Conservation (phyloP, 2,113 vertebrate species). For the Rhinopithecus roxellana region DNA sequence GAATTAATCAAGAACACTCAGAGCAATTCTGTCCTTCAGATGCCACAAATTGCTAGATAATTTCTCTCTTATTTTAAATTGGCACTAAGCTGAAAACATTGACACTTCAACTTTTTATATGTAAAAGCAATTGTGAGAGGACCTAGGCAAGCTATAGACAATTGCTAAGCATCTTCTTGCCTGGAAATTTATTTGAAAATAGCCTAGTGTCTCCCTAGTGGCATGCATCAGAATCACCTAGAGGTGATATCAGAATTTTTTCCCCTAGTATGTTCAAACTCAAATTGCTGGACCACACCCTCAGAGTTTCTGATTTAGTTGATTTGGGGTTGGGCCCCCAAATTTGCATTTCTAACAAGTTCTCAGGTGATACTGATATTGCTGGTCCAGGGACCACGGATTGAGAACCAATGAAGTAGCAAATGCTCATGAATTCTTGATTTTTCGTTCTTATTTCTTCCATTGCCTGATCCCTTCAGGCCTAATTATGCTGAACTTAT, state of each 20-base stretch:
- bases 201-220: not conserved
- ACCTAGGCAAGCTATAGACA: not conserved
- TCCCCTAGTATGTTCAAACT: not conserved
- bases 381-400: not conserved
- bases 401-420: not conserved
- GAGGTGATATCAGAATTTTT: not conserved
- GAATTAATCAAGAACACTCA: conserved; percentile 18
- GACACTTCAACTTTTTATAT: not conserved
- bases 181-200: not conserved
- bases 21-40: not conserved
- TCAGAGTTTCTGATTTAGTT: not conserved
- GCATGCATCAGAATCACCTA: not conserved
- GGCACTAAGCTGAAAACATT: not conserved
- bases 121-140: not conserved
- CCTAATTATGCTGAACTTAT: conserved; percentile 56
- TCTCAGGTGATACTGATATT: not conserved
- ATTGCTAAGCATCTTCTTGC: not conserved
- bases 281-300: not conserved
- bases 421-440: not conserved
- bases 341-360: not conserved
- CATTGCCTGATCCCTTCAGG: not conserved
- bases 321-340: not conserved
- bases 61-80: conserved; percentile 4
- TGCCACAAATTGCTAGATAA: not conserved
- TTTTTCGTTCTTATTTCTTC: conserved; percentile 30